Evolutionary conservation across 92 coral and sea anemone genomes (phyloP).

Genomic region (Porites evermanni): DNA sequence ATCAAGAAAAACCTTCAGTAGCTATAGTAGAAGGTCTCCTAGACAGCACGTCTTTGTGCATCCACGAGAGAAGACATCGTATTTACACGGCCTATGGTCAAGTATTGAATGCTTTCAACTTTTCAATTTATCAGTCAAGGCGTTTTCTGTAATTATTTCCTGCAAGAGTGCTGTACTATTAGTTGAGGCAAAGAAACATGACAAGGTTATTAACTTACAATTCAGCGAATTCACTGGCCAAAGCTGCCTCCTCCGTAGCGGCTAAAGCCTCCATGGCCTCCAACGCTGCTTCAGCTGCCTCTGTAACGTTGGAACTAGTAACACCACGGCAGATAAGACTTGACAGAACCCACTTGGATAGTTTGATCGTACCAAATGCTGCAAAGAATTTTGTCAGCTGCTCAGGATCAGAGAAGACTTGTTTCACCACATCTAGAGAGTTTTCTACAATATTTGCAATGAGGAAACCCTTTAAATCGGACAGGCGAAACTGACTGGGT

Average conservation of each 20-base stretch:
- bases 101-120: too few species aligned
- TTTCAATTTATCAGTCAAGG: too few species aligned
- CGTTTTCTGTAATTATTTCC: too few species aligned
- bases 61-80: too few species aligned
- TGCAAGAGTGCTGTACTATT: too few species aligned
- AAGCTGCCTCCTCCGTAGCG: background rate
- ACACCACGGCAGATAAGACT: slow-evolving; percentile 30
- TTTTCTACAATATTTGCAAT: slow-evolving; percentile 1
- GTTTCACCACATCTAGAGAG: background rate
- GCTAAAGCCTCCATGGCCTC: slow-evolving; percentile 10
- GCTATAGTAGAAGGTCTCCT: too few species aligned
- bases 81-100: too few species aligned
- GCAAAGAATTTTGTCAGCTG: slow-evolving; percentile 19
- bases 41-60: too few species aligned
- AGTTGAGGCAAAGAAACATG: background rate
- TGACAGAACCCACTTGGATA: slow-evolving; percentile 11
- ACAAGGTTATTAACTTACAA: background rate
- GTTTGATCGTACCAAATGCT: slow-evolving; percentile 17
- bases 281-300: background rate
- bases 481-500: background rate
- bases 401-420: slow-evolving; percentile 9
- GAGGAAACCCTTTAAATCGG: slow-evolving; percentile 14
- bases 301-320: background rate
- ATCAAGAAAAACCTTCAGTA: too few species aligned
- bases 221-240: background rate